These are phyloP conservation scores for Nettapus auritus DNA, from an alignment of 2,113 vertebrate genomes.

Conservation along the genomic window DNA sequence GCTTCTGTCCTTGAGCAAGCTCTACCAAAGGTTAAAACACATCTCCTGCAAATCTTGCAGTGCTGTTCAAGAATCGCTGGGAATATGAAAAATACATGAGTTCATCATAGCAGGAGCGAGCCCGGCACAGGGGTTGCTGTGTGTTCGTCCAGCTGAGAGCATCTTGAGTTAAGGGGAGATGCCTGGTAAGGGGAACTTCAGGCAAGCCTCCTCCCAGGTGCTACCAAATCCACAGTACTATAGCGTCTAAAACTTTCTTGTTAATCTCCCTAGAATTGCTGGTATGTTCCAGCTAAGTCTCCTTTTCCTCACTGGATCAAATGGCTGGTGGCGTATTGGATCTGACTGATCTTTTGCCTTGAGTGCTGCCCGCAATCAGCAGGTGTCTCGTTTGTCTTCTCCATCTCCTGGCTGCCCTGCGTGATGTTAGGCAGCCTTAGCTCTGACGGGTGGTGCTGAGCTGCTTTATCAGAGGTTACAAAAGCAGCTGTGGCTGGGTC, in stretches of 20 bases:
- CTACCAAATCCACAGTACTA: background rate
- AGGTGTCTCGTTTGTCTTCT: background rate
- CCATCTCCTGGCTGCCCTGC: background rate
- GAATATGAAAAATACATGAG: conserved; percentile 31
- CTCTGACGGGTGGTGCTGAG: background rate
- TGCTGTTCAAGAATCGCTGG: background rate
- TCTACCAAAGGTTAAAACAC: background rate
- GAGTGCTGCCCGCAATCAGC: background rate
- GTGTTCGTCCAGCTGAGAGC: background rate
- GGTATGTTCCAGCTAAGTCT: background rate
- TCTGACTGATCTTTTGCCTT: background rate
- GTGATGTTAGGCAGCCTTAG: fast-evolving
- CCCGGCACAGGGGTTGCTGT: background rate
- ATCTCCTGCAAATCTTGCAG: conserved; percentile 1
- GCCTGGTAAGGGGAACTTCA: background rate
- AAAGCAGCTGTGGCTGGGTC: fast-evolving
- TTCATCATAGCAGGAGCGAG: background rate
- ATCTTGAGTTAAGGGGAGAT: background rate
- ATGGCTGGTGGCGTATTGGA: background rate
- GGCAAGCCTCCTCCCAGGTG: background rate
- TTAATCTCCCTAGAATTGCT: background rate
- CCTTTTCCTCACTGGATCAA: background rate
- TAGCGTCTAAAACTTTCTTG: background rate
- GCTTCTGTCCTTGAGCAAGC: background rate
- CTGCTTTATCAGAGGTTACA: background rate